Evolutionary conservation across 1,140 invertebrate genomes (phyloP), one percentile per base, ranked within the genome.

Genomic region (Aphidius ervi): DNA sequence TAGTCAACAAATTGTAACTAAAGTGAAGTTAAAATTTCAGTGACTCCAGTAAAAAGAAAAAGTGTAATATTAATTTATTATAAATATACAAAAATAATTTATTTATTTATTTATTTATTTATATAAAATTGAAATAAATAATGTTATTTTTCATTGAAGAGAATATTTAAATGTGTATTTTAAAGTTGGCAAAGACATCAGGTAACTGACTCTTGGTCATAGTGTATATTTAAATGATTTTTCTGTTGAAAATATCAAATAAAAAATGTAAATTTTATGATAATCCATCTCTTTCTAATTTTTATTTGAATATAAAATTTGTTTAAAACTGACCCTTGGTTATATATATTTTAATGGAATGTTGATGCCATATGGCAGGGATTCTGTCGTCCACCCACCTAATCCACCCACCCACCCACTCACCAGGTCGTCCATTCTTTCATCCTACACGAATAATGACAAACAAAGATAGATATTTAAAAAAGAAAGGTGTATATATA

Each of bases 301-400:
- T 65, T 65, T 68, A 3, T 31, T 31, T 16, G 16, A 16, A 31
- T 31, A 31, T 31, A 31, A 31, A 4, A 31, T 31, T 31, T 31
- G 2, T 31, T 4, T 16, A 16, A 16, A 31, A 31, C 23, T 31
- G 23, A 31, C 23, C 23, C 23, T 31, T 2, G 2, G 7, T 45
- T 45, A 9, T 31, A 20, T 49, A 49, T 49, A 16, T 46, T 61
- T 45, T 49, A 16, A 75, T 72, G 76, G 76, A 79, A 78, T 78
- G 75, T 78, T 74, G 73, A 77, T 74, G 74, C 76, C 76, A 77
- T 78, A 79, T 78, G 75, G 75, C 65, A 62, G 67, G 64, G 66
- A 67, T 69, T 67, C 42, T 71, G 65, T 62, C 62, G 63, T 64
- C 68, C 67, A 61, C 41, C 65, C 70, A 73, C 70, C 68, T 69